phyloP scores from a whole-genome alignment of 1,140 invertebrate genomes.

The Goniozus legneri region DNA sequence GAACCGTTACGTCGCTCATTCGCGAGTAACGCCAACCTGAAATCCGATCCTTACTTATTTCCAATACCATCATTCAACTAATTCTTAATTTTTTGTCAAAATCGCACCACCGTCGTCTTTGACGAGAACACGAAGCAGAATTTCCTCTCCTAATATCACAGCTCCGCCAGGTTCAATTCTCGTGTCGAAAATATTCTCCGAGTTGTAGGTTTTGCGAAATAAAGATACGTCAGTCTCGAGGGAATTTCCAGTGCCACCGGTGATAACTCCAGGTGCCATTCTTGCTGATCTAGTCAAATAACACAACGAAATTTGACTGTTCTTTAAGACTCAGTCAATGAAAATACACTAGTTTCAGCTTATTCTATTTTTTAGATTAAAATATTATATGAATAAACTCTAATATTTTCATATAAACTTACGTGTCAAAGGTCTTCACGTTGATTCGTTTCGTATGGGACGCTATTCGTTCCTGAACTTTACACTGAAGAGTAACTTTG shows the following conservation, averaged over 20 bases:
- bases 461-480: slow-evolving; percentile 58
- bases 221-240: slow-evolving; percentile 61
- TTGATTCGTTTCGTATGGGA: slow-evolving; percentile 56
- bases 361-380: no score
- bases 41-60: slow-evolving; percentile 9
- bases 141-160: slow-evolving; percentile 64
- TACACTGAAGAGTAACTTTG: slow-evolving; percentile 62
- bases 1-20: slow-evolving; percentile 59
- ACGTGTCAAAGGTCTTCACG: slow-evolving; percentile 40
- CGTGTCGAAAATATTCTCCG: slow-evolving; percentile 53
- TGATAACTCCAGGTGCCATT: slow-evolving; percentile 50
- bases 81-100: not conserved
- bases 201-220: slow-evolving; percentile 52
- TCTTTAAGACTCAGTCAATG: no score
- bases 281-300: slow-evolving; percentile 39
- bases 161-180: slow-evolving; percentile 56
- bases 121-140: slow-evolving; percentile 61
- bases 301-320: no score
- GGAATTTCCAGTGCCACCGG: slow-evolving; percentile 57
- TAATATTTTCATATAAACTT: slow-evolving; percentile 15
- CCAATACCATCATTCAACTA: not conserved
- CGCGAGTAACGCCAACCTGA: slow-evolving; percentile 63
- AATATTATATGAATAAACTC: no score
- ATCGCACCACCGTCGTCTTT: slow-evolving; percentile 60
- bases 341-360: no score